These are phyloP conservation scores for Drosophila melanosoma DNA, from an alignment of 2,888 invertebrate species.

Conservation along the genomic window DNA sequence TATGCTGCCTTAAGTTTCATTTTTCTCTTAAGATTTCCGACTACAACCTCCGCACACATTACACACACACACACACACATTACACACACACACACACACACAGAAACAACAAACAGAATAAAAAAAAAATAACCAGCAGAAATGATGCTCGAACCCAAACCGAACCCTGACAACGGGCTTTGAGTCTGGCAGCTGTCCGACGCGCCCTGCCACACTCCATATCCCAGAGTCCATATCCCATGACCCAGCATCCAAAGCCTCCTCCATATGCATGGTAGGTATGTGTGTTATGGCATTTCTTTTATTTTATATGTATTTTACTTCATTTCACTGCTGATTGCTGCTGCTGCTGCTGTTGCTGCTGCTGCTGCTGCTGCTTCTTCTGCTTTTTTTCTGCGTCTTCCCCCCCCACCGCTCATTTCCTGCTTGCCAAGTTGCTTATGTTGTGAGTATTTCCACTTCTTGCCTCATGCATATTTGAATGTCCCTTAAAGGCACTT, in stretches of 20 bases:
- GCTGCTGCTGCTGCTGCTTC: constrained; percentile 12
- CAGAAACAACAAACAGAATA: background rate
- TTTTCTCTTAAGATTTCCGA: constrained; percentile 47
- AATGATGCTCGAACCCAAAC: background rate
- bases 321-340: constrained; percentile 68
- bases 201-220: constrained; percentile 7
- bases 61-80: background rate
- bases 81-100: background rate
- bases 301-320: constrained; percentile 73
- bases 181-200: constrained; percentile 25
- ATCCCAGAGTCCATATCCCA: constrained; percentile 2
- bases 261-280: constrained; percentile 46
- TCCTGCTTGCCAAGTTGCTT: constrained; percentile 3
- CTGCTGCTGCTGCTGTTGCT: constrained; percentile 46
- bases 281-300: constrained; percentile 61
- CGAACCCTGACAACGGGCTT: constrained; percentile 13
- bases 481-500: constrained; percentile 80
- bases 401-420: background rate
- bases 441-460: constrained; percentile 37
- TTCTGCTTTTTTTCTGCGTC: background rate
- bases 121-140: background rate
- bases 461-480: constrained; percentile 75
- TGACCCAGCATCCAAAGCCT: background rate
- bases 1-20: constrained; percentile 50
- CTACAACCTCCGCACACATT: background rate